Conservation (phyloP, 1,140 invertebrate species). For the Drosophila sturtevanti region DNA sequence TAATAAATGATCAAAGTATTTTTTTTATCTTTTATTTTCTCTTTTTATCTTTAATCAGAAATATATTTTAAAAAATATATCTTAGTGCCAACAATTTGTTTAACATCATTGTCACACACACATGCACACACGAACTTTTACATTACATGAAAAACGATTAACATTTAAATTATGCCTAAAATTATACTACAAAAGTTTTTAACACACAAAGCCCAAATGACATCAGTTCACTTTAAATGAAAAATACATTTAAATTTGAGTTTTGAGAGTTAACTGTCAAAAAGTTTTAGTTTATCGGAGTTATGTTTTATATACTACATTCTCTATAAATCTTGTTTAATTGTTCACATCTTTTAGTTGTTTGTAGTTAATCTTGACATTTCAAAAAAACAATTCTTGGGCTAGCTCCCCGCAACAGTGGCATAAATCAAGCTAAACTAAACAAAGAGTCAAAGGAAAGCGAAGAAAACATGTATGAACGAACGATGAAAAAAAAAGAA, state of each 20-base stretch:
- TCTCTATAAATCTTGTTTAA: conserved; percentile 32
- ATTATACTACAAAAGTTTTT: neutral
- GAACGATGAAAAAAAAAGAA: conserved; percentile 19
- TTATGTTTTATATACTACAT: neutral
- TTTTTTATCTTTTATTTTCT: neutral
- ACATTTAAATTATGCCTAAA: neutral
- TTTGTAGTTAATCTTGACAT: conserved; percentile 29
- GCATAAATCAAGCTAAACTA: conserved; percentile 37
- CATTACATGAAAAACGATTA: neutral
- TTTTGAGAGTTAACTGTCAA: too few relatives aligned
- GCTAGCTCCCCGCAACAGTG: neutral
- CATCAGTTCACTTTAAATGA: neutral
- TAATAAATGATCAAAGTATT: conserved; percentile 12
- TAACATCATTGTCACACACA: too few relatives aligned
- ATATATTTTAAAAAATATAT: too few relatives aligned
- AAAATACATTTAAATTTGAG: neutral
- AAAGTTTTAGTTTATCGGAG: neutral
- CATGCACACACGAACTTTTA: neutral
- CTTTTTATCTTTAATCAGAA: neutral
- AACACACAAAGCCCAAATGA: too few relatives aligned
- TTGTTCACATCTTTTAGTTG: conserved; percentile 42
- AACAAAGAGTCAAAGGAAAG: conserved; percentile 24
- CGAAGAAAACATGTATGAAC: conserved; percentile 3
- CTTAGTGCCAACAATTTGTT: too few relatives aligned
- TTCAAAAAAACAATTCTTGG: conserved; percentile 16